Evolutionary conservation across 2,888 invertebrate species (phyloP), one percentile per base, ranked within the genome.

Genomic region (Phorcus lineatus): DNA sequence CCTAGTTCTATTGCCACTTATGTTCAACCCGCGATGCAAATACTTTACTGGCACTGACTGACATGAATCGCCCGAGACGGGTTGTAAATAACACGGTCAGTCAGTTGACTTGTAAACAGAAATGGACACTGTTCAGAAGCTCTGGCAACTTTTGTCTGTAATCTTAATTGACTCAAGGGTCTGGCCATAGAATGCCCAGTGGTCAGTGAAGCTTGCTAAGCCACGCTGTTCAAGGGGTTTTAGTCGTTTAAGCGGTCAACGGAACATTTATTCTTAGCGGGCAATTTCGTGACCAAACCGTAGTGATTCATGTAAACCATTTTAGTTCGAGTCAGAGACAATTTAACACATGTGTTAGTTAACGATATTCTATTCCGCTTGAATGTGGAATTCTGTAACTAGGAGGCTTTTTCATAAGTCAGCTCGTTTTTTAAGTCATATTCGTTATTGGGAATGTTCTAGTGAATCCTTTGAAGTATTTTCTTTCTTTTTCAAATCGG

Each of bases 71-170:
- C 62, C 62, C 28, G 28, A 62, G 24, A 28, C 62, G 28, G 24
- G 62, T 62, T 62, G 62, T 62, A 62, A 62, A 62, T 62, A 62
- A 62, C 62, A 62, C 28, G 62, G 62, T 62, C 62, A 62, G 62
- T 62, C 28, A 62, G 62, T 62, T 28, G 62, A 62, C 62, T 62
- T 62, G 62, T 62, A 62, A 62, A 62, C 28, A 62, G 62, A 24
- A 62, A 24, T 28, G 24, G 24, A 62, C 28, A 28, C 62, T 62
- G 62, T 28, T 28, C 62, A 28, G 28, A 28, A 28, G 62, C 62
- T 62, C 24, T 62, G 62, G 62, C 28, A 24, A 62, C 62, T 62
- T 62, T 47, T 24, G 62, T 24, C 62, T 62, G 62, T n/a, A 24
- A 28, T 24, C 62, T 47, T 62, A 62, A 62, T 62, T 62, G 62